phyloP scores from a whole-genome alignment of 2,113 vertebrate species.

The Ondatra zibethicus region DNA sequence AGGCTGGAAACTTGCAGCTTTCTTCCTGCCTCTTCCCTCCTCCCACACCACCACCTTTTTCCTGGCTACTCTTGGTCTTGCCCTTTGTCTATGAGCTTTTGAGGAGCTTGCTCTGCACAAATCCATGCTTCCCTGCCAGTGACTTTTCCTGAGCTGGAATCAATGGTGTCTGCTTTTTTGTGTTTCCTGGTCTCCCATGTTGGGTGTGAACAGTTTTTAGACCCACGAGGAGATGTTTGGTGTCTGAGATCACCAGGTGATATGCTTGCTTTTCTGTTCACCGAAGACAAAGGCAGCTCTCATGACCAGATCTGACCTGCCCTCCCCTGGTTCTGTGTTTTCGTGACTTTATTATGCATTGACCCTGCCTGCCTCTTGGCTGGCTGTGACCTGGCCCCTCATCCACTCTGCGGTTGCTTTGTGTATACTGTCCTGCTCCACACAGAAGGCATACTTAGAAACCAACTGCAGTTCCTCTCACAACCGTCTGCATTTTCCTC shows the following conservation, averaged over 20 bases:
- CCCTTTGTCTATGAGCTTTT: neutral
- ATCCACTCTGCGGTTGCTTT: accelerated
- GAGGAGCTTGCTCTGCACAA: neutral
- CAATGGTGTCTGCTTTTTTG: accelerated
- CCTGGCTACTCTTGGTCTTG: neutral
- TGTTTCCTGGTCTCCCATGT: neutral
- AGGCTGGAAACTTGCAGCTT: no score
- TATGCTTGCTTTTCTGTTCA: neutral
- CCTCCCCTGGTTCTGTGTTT: no score
- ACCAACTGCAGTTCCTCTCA: no score
- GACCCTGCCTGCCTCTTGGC: neutral
- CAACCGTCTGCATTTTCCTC: neutral
- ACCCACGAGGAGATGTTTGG: accelerated
- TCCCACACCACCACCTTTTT: neutral
- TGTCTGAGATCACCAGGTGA: neutral
- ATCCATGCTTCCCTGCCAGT: no score
- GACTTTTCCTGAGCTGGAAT: neutral
- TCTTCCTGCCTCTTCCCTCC: neutral
- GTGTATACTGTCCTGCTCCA: accelerated
- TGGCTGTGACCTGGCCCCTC: no score
- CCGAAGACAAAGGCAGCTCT: neutral
- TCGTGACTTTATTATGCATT: neutral
- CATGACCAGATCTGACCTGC: neutral
- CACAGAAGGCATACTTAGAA: no score
- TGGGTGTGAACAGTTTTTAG: neutral